Evolutionary conservation across 2,888 invertebrate species (phyloP).

Genomic region (Halocaridina rubra): DNA sequence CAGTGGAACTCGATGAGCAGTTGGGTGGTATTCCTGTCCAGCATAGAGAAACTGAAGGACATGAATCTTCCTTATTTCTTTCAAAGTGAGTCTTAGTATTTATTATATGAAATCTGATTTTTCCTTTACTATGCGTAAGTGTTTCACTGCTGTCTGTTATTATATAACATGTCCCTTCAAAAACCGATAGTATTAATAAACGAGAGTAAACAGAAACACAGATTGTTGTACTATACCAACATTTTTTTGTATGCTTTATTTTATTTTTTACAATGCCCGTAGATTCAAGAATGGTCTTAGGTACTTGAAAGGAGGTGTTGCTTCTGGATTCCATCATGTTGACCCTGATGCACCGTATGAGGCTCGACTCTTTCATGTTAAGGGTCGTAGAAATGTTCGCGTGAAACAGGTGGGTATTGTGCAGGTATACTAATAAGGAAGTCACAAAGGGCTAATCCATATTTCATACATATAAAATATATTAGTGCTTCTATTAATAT

Average conservation of each 20-base stretch:
- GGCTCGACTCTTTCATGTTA: constrained; percentile 81
- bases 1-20: constrained; percentile 86
- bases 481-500: background rate
- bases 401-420: constrained; percentile 76
- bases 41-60: constrained; percentile 86
- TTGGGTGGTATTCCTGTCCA: constrained; percentile 86
- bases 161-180: too few species aligned
- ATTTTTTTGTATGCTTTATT: too few species aligned
- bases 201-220: too few species aligned
- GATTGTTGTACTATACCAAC: too few species aligned
- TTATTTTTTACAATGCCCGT: too few species aligned
- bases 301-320: constrained; percentile 85
- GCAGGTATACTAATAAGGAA: too few species aligned
- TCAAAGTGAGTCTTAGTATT: constrained; percentile 76
- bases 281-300: constrained; percentile 74
- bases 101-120: too few species aligned
- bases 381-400: constrained; percentile 86
- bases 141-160: too few species aligned
- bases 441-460: too few species aligned
- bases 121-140: too few species aligned
- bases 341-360: constrained; percentile 77
- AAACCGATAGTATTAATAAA: too few species aligned
- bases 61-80: constrained; percentile 83
- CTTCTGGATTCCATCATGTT: constrained; percentile 88
- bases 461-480: background rate